Conservation (phyloP, 2,888 invertebrate species). For the Calameuta idolon region DNA sequence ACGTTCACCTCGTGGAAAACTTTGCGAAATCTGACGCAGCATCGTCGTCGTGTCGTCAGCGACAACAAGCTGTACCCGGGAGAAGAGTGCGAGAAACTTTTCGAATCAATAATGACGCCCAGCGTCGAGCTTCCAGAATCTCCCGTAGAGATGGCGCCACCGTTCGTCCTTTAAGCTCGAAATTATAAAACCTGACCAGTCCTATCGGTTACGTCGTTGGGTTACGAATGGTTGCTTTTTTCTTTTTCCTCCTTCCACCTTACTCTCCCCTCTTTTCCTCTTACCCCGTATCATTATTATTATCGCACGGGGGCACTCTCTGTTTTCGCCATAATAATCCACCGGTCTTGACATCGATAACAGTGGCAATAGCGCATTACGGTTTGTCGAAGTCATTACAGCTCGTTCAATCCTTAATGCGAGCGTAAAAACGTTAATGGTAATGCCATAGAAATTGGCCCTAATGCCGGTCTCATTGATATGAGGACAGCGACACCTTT, state of each 20-base stretch:
- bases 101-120: conserved; percentile 33
- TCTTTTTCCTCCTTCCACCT: background rate
- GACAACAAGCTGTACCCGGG: conserved; percentile 24
- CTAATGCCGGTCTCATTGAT: conserved; percentile 12
- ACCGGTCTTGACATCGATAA: background rate
- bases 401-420: conserved; percentile 14
- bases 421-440: conserved; percentile 23
- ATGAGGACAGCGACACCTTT: background rate
- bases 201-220: background rate
- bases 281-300: background rate
- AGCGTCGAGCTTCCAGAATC: conserved; percentile 25
- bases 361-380: conserved; percentile 5
- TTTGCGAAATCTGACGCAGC: conserved; percentile 22
- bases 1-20: background rate
- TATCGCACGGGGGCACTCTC: background rate
- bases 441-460: conserved; percentile 24
- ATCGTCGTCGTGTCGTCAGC: conserved; percentile 12
- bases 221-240: background rate
- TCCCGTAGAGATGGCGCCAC: conserved; percentile 32
- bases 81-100: conserved; percentile 30
- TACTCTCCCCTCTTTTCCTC: too few relatives aligned
- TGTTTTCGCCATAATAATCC: background rate
- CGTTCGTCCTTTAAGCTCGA: conserved; percentile 12
- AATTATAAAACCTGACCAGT: background rate
- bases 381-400: conserved; percentile 1